Base-by-base conservation (phyloP, 1,140 invertebrate species). In the Venustaconcha ellipsiformis region DNA sequence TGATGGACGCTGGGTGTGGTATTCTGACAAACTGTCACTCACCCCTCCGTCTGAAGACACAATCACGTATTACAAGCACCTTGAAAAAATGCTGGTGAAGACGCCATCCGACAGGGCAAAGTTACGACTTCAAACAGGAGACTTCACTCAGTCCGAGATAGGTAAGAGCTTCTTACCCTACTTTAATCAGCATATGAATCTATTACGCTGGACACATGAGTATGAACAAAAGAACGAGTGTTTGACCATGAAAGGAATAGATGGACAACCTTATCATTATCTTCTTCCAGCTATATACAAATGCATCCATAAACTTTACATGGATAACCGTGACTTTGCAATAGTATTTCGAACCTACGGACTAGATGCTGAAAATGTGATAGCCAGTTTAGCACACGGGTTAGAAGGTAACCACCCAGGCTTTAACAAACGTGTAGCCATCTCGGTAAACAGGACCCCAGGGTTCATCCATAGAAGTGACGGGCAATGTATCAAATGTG, bases 261-360 rank as follows among this genome's bases (percentile, higher is more conserved):
- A 86, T 57, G 84, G 83, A 13, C 82, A 82, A 55, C 83, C 70
- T 14, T 90, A 88, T 74, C 88, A 89, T 78, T 90, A 90, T 74
- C 83, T 90, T 37, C 77, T 90, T 5, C 87, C 88, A 1, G 83
- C 87, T 14, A 81, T 90, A 20, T 88, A 87, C 70, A 82, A 82
- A 58, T 76, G 87, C 2, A 79, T 90, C 23, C 72, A 82, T 57
- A 69, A 84, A 70, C 82, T 90, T 0, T 60, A 75, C 14, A 76
- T 85, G 56, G 70, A 77, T 1, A 67, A 80, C n/a, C 76, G 87
- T 62, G 83, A 89, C 69, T 89, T 88, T 74, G 78, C 83, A 18
- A 82, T 90, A 23, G 78, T 89, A 15, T 81, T 90, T 30, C 78
- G 89, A 66, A 89, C 88, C 1, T 88, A 87, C 68, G 89, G 89